Evolutionary conservation across 2,113 vertebrate genomes (phyloP).

Genomic region (Phrynosoma blainvillii): DNA sequence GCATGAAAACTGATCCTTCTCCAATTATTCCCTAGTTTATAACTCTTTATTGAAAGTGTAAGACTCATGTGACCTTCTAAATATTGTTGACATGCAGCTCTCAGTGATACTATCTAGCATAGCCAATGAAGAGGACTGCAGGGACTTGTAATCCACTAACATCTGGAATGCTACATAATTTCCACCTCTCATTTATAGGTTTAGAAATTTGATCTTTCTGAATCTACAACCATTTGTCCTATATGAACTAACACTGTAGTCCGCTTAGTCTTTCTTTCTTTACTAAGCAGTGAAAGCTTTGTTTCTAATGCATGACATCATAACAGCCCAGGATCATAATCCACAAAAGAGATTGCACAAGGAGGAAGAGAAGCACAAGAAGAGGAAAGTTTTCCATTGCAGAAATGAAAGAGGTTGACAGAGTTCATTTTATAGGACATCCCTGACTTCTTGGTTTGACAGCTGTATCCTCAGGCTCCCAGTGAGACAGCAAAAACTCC

Average conservation of each 20-base stretch:
- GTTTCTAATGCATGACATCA: slow-evolving; percentile 32
- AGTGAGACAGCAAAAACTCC: slow-evolving; percentile 54
- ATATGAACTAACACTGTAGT: neutral
- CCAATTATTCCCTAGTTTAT: too few relatives aligned
- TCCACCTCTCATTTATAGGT: neutral
- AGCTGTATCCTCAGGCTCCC: slow-evolving; percentile 55
- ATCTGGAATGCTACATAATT: too few relatives aligned
- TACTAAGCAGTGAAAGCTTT: neutral
- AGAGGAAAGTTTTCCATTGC: slow-evolving; percentile 9
- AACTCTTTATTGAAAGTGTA: too few relatives aligned
- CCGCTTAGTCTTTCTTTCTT: neutral
- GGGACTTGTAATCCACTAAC: too few relatives aligned
- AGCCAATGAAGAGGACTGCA: too few relatives aligned
- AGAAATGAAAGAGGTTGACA: slow-evolving; percentile 58
- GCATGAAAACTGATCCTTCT: too few relatives aligned
- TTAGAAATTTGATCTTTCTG: neutral
- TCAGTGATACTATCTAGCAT: too few relatives aligned
- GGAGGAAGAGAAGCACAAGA: neutral
- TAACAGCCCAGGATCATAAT: slow-evolving; percentile 20
- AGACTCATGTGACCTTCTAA: too few relatives aligned
- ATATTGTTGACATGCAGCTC: too few relatives aligned
- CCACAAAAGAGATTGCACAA: slow-evolving; percentile 11
- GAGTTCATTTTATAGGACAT: slow-evolving; percentile 26
- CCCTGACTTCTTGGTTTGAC: slow-evolving; percentile 56
- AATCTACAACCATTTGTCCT: neutral